These are phyloP conservation scores for Amblyopsis hoosieri DNA, from an alignment of 2,797 vertebrate species.

Conservation along the genomic window DNA sequence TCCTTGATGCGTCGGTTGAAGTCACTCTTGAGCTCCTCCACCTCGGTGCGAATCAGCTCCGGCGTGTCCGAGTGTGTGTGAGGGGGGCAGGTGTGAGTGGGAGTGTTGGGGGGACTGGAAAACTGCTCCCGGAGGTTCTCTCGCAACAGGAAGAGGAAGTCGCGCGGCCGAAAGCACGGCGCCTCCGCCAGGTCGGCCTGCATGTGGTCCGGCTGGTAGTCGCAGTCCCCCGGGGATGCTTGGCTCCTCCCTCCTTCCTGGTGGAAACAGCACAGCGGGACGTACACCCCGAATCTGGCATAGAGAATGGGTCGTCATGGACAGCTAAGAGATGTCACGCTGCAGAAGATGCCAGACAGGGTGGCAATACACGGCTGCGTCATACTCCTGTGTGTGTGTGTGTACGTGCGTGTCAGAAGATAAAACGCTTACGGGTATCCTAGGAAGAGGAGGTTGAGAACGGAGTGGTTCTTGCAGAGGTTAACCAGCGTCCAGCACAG, in stretches of 20 bases:
- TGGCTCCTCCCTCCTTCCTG: constrained; percentile 88
- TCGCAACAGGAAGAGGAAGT: constrained; percentile 90
- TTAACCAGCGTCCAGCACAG: constrained; percentile 97
- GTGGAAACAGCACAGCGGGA: constrained; percentile 98
- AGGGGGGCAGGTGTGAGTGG: constrained; percentile 91
- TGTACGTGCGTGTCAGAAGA: background rate
- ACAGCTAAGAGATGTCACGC: background rate
- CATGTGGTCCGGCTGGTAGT: constrained; percentile 78
- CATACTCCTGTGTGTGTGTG: background rate
- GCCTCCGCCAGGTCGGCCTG: constrained; percentile 83
- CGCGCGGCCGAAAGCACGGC: constrained; percentile 86
- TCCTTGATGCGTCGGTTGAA: constrained; percentile 99
- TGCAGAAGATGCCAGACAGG: background rate
- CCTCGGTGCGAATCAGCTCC: constrained; percentile 93
- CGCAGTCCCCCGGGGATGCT: constrained; percentile 81
- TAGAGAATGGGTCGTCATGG: background rate
- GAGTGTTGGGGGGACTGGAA: constrained; percentile 85
- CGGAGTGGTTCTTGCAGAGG: constrained; percentile 94
- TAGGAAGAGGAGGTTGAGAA: constrained; percentile 97
- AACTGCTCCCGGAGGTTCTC: constrained; percentile 95
- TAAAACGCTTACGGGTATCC: constrained; percentile 93
- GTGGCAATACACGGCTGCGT: background rate
- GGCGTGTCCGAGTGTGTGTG: constrained; percentile 83
- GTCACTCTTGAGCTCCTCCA: constrained; percentile 96
- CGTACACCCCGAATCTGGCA: constrained; percentile 93